A percentile compares a stretch with the other conserved stretches of the same genome.
phyloP scores from a whole-genome alignment of 1,140 invertebrate genomes.

The Sinella curviseta region DNA sequence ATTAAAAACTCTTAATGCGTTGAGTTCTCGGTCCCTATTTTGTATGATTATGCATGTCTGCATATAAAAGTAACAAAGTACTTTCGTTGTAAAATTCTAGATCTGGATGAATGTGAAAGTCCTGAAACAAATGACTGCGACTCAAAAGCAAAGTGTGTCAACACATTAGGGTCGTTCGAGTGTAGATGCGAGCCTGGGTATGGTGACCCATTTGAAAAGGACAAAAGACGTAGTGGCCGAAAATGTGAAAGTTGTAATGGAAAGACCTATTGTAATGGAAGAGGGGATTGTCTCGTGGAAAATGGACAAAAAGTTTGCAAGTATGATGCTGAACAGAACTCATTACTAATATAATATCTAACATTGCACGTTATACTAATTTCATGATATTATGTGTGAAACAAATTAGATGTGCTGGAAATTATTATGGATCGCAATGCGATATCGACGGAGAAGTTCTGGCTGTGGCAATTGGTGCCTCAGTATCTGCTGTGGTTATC shows the following conservation, averaged over 20 bases:
- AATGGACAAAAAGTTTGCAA: conserved; percentile 74
- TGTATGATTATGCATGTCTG: too few species aligned
- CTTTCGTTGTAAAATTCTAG: conserved; percentile 57
- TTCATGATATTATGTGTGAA: conserved; percentile 1
- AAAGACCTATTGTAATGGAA: conserved; percentile 72
- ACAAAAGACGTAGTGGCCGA: conserved; percentile 66
- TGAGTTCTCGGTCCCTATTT: too few species aligned
- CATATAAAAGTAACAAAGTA: too few species aligned
- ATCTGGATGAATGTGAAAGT: conserved; percentile 85
- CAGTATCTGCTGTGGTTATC: conserved; percentile 80
- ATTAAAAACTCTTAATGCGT: too few species aligned
- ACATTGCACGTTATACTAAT: conserved; percentile 2
- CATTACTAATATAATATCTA: too few species aligned
- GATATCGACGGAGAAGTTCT: conserved; percentile 89
- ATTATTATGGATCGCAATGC: conserved; percentile 82
- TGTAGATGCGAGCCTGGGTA: conserved; percentile 81
- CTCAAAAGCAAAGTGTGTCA: conserved; percentile 77
- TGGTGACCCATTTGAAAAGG: conserved; percentile 69
- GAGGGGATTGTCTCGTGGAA: conserved; percentile 77
- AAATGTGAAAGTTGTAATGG: conserved; percentile 72
- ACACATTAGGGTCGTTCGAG: conserved; percentile 84
- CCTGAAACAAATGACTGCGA: conserved; percentile 89
- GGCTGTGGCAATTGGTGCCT: conserved; percentile 84
- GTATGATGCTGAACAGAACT: conserved; percentile 66
- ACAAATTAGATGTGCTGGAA: conserved; percentile 72